phyloP scores from a whole-genome alignment of 2,113 vertebrate species.

The Hucho hucho region DNA sequence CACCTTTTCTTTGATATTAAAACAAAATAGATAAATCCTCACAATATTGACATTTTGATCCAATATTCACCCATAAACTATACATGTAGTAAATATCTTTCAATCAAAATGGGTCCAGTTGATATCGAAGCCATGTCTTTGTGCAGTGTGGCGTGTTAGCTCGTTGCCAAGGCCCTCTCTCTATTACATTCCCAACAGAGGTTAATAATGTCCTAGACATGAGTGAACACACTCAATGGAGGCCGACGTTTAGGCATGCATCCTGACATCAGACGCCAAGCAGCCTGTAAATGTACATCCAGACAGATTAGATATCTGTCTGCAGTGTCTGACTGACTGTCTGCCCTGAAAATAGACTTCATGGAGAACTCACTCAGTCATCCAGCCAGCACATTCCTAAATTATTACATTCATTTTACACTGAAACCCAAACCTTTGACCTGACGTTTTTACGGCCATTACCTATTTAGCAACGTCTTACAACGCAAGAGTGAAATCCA shows the following conservation, averaged over 20 bases:
- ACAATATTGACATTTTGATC: too few species aligned
- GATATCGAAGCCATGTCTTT: neutral
- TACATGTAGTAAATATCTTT: neutral
- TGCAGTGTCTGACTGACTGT: conserved; percentile 41
- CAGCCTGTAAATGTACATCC: conserved; percentile 58
- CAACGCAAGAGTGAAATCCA: neutral
- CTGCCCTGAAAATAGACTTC: conserved; percentile 54
- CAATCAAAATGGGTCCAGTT: neutral
- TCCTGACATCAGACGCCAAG: conserved; percentile 45
- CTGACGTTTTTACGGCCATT: conserved; percentile 43
- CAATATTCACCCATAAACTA: too few species aligned
- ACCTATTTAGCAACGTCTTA: conserved; percentile 37
- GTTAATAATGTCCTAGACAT: conserved; percentile 54
- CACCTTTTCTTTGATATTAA: too few species aligned
- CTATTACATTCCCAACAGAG: neutral
- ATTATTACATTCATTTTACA: conserved; percentile 28
- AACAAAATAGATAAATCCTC: too few species aligned
- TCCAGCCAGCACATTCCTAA: conserved; percentile 15
- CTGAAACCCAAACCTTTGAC: conserved; percentile 23
- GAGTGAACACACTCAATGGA: conserved; percentile 52
- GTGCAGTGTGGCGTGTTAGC: neutral
- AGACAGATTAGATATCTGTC: conserved; percentile 60
- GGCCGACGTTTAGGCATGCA: conserved; percentile 33
- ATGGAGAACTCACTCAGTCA: conserved; percentile 34
- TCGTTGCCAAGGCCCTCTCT: neutral